A percentile compares a stretch with the other conserved stretches of the same genome.
Conservation (phyloP, 2,113 vertebrate species). For the Zosterops hypoxanthus region DNA sequence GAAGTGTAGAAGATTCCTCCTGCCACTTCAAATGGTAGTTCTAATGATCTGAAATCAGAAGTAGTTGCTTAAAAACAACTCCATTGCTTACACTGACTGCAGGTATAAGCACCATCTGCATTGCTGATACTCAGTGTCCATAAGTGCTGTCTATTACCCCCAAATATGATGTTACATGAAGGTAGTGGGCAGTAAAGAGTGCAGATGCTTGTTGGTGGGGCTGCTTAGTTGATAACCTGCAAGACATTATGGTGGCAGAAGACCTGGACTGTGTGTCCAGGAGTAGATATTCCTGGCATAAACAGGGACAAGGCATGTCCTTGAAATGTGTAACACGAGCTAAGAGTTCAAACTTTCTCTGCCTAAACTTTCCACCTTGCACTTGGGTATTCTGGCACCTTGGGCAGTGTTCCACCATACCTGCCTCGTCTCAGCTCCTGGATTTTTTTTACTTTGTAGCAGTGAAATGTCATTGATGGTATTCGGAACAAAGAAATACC, state of each 20-base stretch:
- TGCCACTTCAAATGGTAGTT: neutral
- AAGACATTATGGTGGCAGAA: neutral
- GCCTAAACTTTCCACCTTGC: neutral
- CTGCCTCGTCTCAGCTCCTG: neutral
- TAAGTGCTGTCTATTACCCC: neutral
- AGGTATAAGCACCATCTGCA: neutral
- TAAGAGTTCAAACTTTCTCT: neutral
- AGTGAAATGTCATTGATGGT: neutral
- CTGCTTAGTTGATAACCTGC: neutral
- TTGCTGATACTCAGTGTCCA: neutral
- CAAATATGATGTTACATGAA: neutral
- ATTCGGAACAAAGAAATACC: neutral
- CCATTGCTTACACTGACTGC: neutral
- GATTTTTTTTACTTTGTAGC: fast-evolving
- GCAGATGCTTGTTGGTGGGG: neutral
- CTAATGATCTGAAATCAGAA: neutral
- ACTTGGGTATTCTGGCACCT: neutral
- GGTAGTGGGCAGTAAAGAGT: neutral
- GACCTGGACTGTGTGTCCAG: neutral
- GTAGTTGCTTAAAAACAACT: neutral
- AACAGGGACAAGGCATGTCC: neutral
- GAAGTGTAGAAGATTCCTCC: neutral
- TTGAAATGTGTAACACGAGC: neutral
- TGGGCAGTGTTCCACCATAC: neutral
- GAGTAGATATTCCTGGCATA: neutral